A percentile compares a stretch with the other conserved stretches of the same genome.
phyloP scores from a whole-genome alignment of 1,140 invertebrate species.

The Bombus affinis region DNA sequence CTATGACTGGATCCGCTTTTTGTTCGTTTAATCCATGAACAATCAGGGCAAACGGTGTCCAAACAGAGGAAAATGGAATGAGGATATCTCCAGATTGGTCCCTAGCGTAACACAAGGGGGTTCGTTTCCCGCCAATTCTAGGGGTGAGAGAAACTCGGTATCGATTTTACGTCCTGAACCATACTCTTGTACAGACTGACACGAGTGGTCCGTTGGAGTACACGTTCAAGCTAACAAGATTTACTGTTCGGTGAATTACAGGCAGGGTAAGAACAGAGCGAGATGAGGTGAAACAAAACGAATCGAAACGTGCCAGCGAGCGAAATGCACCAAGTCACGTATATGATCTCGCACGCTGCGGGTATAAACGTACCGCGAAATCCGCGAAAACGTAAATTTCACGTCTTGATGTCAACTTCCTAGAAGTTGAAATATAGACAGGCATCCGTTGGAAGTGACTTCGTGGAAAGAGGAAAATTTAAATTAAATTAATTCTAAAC shows the following conservation, averaged over 20 bases:
- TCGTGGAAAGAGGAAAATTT: background rate
- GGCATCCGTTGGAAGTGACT: too few relatives aligned
- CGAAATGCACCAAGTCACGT: constrained; percentile 29
- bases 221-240: constrained; percentile 35
- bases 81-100: background rate
- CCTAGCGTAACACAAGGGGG: background rate
- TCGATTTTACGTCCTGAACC: constrained; percentile 33
- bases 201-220: constrained; percentile 33
- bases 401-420: background rate
- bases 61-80: background rate
- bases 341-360: background rate
- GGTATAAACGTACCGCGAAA: constrained; percentile 20
- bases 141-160: background rate
- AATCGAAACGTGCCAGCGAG: constrained; percentile 4
- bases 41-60: background rate
- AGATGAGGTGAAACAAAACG: background rate
- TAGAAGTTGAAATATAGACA: background rate
- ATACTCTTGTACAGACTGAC: constrained; percentile 27
- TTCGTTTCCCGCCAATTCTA: background rate
- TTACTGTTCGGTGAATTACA: constrained; percentile 31
- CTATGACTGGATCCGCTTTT: background rate
- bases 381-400: constrained; percentile 33
- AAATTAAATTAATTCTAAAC: background rate
- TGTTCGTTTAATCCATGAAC: background rate
- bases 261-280: background rate